phyloP scores from a whole-genome alignment of 2,888 invertebrate genomes.

The Brachycybe producta region DNA sequence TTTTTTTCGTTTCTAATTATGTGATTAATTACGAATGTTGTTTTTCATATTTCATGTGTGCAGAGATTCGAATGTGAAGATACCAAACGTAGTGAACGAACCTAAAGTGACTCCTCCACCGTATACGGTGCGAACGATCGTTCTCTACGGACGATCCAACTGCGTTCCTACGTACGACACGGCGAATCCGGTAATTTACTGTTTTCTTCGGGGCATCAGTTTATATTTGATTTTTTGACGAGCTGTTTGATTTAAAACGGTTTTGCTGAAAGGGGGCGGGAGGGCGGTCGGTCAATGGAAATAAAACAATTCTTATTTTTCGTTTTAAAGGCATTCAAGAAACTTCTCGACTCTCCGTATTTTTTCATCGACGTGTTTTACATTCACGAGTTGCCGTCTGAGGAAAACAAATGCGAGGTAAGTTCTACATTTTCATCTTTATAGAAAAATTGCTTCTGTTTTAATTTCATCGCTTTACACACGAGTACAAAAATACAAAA shows the following conservation, averaged over 20 bases:
- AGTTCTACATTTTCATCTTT: no score
- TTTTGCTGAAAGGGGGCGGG: no score
- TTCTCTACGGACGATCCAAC: conserved; percentile 54
- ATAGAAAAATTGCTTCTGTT: no score
- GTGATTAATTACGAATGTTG: conserved; percentile 8
- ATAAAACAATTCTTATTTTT: no score
- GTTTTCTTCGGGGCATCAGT: no score
- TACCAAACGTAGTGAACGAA: conserved; percentile 28
- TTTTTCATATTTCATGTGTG: background rate
- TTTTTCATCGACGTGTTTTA: conserved; percentile 56
- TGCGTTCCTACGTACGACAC: conserved; percentile 46
- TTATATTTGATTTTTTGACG: no score
- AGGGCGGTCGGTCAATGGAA: no score
- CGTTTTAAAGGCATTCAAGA: conserved; percentile 36
- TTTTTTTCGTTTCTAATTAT: no score
- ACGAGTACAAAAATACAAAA: no score
- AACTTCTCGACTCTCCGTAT: conserved; percentile 44
- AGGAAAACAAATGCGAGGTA: conserved; percentile 46
- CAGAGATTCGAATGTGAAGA: conserved; percentile 14
- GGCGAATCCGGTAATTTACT: conserved; percentile 30
- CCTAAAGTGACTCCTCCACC: conserved; percentile 39
- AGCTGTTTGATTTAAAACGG: no score
- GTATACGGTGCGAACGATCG: conserved; percentile 45
- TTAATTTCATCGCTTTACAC: no score
- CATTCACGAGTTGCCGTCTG: conserved; percentile 52